These are phyloP conservation scores for Villa cingulata DNA, from an alignment of 2,888 invertebrate species.

Conservation along the genomic window DNA sequence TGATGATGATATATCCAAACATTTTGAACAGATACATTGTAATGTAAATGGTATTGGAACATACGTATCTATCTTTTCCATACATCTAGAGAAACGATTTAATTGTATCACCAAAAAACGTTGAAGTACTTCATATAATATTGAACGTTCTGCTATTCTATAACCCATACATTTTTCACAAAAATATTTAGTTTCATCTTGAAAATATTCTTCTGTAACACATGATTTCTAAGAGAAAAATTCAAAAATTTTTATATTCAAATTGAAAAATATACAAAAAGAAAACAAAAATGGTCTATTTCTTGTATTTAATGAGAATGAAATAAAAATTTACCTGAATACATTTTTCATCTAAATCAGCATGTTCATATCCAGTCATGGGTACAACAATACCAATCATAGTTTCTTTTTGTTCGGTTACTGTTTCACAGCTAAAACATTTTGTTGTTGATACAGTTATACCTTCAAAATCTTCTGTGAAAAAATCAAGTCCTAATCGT, in stretches of 20 bases:
- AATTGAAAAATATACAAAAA: no score
- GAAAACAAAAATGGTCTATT: no score
- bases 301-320: not conserved
- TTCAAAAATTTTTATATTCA: no score
- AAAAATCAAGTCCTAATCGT: slow-evolving; percentile 52
- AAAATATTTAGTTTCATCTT: slow-evolving; percentile 82
- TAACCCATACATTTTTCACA: slow-evolving; percentile 76
- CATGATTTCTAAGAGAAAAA: slow-evolving; percentile 49
- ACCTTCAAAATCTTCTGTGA: slow-evolving; percentile 76
- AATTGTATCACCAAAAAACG: slow-evolving; percentile 75
- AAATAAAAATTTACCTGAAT: slow-evolving; percentile 27
- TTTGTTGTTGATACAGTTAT: slow-evolving; percentile 70
- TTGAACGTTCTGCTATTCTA: slow-evolving; percentile 78
- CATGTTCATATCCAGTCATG: slow-evolving; percentile 46
- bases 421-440: slow-evolving; percentile 79
- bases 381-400: slow-evolving; percentile 83
- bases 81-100: slow-evolving; percentile 64
- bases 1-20: no score
- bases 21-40: slow-evolving; percentile 76
- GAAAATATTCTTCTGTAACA: slow-evolving; percentile 70
- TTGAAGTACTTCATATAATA: slow-evolving; percentile 74
- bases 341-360: slow-evolving; percentile 31
- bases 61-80: slow-evolving; percentile 80
- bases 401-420: slow-evolving; percentile 74
- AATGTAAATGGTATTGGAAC: slow-evolving; percentile 74